Base-by-base conservation (phyloP, 2,888 invertebrate species). In the Galerucella calmariensis region DNA sequence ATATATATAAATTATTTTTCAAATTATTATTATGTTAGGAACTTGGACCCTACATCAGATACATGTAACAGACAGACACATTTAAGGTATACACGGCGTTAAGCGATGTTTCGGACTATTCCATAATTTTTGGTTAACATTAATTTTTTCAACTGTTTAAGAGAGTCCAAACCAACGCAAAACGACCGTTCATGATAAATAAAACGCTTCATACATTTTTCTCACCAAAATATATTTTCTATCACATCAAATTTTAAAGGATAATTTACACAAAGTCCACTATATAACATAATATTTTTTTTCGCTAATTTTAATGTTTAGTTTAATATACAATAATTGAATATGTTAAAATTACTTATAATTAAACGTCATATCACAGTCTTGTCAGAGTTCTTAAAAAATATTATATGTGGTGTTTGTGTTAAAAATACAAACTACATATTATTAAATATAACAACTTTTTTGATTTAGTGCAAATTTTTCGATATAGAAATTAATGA, bases 321-420 rank as follows among this genome's bases (percentile, higher is more conserved):
- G 72, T 81, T 78, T 59, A 83, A 80, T 80, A 80, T 83, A 82
- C 81, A 83, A 81, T 82, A 80, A 81, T 80, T 81, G 79, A 83
- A 83, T 82, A 81, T 78, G 78, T 81, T 82, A 82, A 82, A 82
- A 80, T 81, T 82, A 83, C 83, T 82, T 83, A 83, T 80, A 85
- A 84, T 84, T 83, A 83, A 84, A 81, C 82, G 83, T 84, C 78
- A 79, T 86, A 87, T 86, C 87, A 87, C 86, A 87, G 86, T 85
- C 86, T 83, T 78, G 65, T 79, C 83, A 86, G 86, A 86, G 86
- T 86, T 87, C 85, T 84, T 80, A 80, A 82, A 80, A 79, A 79
- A 79, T 82, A 79, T 80, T 81, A 81, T 81, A 83, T 83, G 84
- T 84, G 84, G 83, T 83, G 84, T 83, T 83, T 81, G 81, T 80